Base-by-base conservation (phyloP, 2,888 invertebrate species). In the Apocheima hispidaria region DNA sequence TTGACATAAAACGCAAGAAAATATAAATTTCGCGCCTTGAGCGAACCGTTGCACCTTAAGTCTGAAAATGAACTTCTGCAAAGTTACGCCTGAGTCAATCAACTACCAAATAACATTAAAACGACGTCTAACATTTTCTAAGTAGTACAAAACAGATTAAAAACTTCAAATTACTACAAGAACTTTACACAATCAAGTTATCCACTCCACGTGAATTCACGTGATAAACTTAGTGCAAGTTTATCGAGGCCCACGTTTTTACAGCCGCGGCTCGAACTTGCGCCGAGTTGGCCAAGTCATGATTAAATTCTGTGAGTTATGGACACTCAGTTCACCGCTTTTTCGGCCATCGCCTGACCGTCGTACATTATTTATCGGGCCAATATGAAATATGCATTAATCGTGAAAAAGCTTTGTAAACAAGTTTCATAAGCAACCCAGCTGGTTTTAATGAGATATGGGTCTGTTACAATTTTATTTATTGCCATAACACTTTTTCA, bases 281-380 rank as follows among this genome's bases (percentile, higher is more conserved):
- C 28, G 55, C 57, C 70, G 80, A 83, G 74, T 83, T 82, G 71
- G 71, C 70, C 71, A 69, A 73, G 75, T 77, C 81, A 85, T 87
- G 86, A 87, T 89, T 88, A 86, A 86, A 88, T 88, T 87, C 82
- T 73, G 74, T 83, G 84, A 88, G 81, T 87, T 87, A 87, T 82
- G 81, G 84, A 82, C 80, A 81, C 74, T 71, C 74, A 81, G 78
- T 81, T 83, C 48, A 72, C 72, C 72, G 76, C 75, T 84, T 86
- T 86, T 85, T 86, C 79, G 73, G 23, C 77, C 75, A 75, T 76
- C 69, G 71, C 70, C 73, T 71, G 68, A 68, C 68, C 68, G 70
- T 74, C 77, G 73, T 81, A 80, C 77, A 82, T 85, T 84, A 88
- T 88, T 88, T 86, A 87, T 85, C 74, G 79, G 69, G 59, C 66